Evolutionary conservation across 2,888 invertebrate genomes (phyloP), one percentile per base, ranked within the genome.

Genomic region (Allygus modestus): DNA sequence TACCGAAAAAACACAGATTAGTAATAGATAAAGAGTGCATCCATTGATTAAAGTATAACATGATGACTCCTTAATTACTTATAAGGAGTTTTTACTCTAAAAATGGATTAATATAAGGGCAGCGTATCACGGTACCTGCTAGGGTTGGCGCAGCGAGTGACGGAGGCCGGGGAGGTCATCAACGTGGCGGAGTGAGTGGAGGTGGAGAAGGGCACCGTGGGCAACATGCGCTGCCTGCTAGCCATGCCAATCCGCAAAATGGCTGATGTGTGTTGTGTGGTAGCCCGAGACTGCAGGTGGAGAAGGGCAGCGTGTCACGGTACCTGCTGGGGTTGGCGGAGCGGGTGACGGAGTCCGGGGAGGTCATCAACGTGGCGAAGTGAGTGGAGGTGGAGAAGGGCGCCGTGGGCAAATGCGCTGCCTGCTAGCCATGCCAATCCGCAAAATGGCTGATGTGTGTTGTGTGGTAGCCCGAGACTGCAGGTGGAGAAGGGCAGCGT

Each of bases 341-440:
- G 88, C 89, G 91, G 84, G 92, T 92, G 46, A 90, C 91, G 5
- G 89, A 90, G 23, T 91, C 91, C 0, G 92, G 92, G 17, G 91
- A 92, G 85, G 91, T 92, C 0, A 89, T 92, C 81, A 92, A 92
- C 88, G 91, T 92, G 31, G 90, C 91, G 0, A 92, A 92, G 84
- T 90, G 90, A 54, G 88, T 69, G 12, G 69, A 82, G 46, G 88
- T 89, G 69, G 88, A 89, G 85, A 88, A 87, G 82, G 86, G 87
- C 61, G 88, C 88, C 83, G 88, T 89, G 43, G 89, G 90, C 54
- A 90, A 90, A 89, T 89, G 0, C 87, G 88, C 37, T 90, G 90
- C 85, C 86, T 90, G 31, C 87, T 90, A 2, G 88, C 92, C 33
- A 92, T 92, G 90, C 92, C 92, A 15, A 91, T 92, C 54, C 88